Percentiles rank a stretch among this genome's conserved stretches.
Conservation (phyloP, 2,888 invertebrate species). For the Drosophila bunnanda region DNA sequence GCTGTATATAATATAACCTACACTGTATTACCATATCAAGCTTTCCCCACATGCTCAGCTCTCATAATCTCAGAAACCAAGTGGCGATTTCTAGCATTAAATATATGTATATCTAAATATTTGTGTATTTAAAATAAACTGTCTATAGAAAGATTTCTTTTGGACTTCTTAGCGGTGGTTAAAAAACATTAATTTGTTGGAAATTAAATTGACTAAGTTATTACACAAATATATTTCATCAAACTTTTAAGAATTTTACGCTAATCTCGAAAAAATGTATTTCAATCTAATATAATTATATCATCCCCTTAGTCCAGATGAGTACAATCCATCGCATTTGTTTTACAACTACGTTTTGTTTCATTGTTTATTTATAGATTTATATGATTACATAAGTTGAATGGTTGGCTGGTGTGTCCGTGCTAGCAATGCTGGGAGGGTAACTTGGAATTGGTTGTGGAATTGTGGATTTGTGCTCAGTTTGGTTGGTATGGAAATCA, state of each 20-base stretch:
- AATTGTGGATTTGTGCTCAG: slow-evolving; percentile 8
- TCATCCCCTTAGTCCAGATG: neutral
- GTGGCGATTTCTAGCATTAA: slow-evolving; percentile 1
- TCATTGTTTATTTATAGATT: slow-evolving; percentile 65
- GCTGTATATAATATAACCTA: slow-evolving; percentile 38
- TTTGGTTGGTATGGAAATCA: slow-evolving; percentile 11
- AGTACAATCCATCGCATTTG: slow-evolving; percentile 1
- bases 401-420: slow-evolving; percentile 32
- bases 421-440: slow-evolving; percentile 9
- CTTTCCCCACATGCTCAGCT: slow-evolving; percentile 10
- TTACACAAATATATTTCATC: no score
- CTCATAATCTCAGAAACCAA: slow-evolving; percentile 31
- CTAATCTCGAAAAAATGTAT: no score
- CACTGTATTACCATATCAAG: slow-evolving; percentile 40
- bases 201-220: no score
- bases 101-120: slow-evolving; percentile 1
- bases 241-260: no score
- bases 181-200: no score
- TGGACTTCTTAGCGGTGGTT: no score
- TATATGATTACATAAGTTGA: slow-evolving; percentile 66
- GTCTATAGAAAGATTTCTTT: neutral
- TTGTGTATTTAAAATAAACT: slow-evolving; percentile 7
- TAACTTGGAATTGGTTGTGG: slow-evolving; percentile 2
- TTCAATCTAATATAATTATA: no score
- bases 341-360: slow-evolving; percentile 63